Conservation (phyloP, 2,113 vertebrate species). For the Melanostigma gelatinosum region DNA sequence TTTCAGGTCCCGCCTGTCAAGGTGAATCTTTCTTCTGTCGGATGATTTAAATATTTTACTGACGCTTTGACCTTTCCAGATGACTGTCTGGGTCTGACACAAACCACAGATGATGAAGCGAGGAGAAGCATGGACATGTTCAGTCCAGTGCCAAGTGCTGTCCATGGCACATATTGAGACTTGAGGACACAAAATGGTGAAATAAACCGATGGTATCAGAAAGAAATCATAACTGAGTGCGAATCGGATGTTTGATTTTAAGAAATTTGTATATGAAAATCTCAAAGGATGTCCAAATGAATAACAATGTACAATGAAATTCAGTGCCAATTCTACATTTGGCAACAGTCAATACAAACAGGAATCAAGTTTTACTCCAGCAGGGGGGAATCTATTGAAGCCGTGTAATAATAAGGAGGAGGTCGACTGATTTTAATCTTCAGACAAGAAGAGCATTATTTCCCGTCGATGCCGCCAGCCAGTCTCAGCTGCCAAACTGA, state of each 20-base stretch:
- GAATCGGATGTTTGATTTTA: not conserved
- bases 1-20: constrained; percentile 79
- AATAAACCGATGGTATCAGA: constrained; percentile 5
- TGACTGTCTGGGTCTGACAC: constrained; percentile 77
- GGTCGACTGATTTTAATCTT: constrained; percentile 25
- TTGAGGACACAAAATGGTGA: constrained; percentile 8
- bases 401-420: constrained; percentile 26
- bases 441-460: constrained; percentile 41
- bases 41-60: constrained; percentile 81
- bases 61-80: constrained; percentile 81
- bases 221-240: constrained; percentile 1
- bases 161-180: constrained; percentile 14
- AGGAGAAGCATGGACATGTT: constrained; percentile 69
- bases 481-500: constrained; percentile 40
- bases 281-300: not conserved
- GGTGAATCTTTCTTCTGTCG: constrained; percentile 76
- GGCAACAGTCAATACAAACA: constrained; percentile 26
- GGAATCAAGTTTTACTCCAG: constrained; percentile 6
- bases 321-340: constrained; percentile 13
- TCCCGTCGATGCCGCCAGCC: constrained; percentile 27
- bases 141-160: constrained; percentile 52
- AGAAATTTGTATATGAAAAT: not conserved
- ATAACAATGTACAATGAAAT: not conserved
- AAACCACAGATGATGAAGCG: constrained; percentile 76
- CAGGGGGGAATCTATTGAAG: constrained; percentile 16